phyloP scores from a whole-genome alignment of 2,797 vertebrate species.

The Novumbra hubbsi region DNA sequence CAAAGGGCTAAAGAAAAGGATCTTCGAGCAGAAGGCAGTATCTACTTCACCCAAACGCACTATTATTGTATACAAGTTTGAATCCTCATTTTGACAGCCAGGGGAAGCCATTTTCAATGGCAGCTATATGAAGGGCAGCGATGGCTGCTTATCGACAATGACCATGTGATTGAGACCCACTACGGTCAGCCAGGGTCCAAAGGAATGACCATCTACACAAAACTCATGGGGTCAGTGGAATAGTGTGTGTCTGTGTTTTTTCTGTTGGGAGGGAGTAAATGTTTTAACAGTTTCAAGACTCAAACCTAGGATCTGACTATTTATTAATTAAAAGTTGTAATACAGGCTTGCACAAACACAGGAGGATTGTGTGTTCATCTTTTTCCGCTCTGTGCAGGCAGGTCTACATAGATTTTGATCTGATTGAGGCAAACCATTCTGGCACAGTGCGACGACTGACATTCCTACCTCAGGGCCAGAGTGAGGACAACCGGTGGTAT shows the following conservation, averaged over 20 bases:
- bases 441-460: conserved; percentile 41
- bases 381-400: not conserved
- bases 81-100: conserved; percentile 27
- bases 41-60: not conserved
- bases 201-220: conserved; percentile 59
- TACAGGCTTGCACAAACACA: not conserved
- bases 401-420: conserved; percentile 54
- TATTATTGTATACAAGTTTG: too few species aligned
- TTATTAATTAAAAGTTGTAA: not conserved
- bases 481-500: conserved; percentile 64
- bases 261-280: not conserved
- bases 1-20: not conserved
- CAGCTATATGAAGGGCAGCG: conserved; percentile 37
- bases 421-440: conserved; percentile 22
- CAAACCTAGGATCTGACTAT: not conserved
- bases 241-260: not conserved
- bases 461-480: conserved; percentile 37
- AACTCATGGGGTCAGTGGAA: conserved; percentile 40
- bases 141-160: conserved; percentile 57
- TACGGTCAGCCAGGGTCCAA: conserved; percentile 69
- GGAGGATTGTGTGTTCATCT: not conserved
- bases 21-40: not conserved
- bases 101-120: conserved; percentile 59
- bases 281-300: not conserved
- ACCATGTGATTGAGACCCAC: conserved; percentile 66